Conservation (phyloP, 2,888 invertebrate genomes). For the Latrodectus hesperus region DNA sequence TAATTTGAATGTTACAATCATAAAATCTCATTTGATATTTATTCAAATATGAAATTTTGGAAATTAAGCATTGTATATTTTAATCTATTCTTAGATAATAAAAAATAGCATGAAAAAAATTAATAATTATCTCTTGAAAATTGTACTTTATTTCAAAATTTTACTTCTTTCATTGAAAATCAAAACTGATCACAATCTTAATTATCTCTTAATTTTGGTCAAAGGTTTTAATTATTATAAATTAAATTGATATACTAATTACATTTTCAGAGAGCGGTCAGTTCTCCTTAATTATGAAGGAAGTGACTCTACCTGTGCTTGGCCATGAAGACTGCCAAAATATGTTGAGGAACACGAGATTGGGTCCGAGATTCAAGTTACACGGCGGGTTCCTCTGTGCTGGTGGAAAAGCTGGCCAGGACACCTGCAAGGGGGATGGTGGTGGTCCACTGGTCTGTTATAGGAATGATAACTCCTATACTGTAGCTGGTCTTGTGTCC, state of each 20-base stretch:
- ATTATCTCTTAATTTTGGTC: neutral
- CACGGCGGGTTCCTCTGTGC: constrained; percentile 85
- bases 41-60: no score
- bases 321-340: constrained; percentile 84
- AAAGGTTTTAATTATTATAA: neutral
- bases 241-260: neutral
- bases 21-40: no score
- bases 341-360: constrained; percentile 84
- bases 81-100: no score
- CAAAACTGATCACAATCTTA: no score
- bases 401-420: constrained; percentile 89
- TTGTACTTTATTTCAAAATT: no score
- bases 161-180: no score
- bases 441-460: constrained; percentile 95
- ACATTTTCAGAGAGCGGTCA: constrained; percentile 73
- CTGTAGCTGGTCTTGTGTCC: constrained; percentile 89
- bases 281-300: constrained; percentile 82
- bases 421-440: constrained; percentile 95
- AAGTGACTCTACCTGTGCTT: constrained; percentile 85
- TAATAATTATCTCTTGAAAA: no score
- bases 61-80: no score
- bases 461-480: constrained; percentile 86
- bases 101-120: no score
- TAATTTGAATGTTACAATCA: no score
- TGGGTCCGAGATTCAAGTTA: constrained; percentile 87